These are phyloP conservation scores for Pocillopora meandrina DNA, from an alignment of 92 coral and sea anemone genomes.

Conservation along the genomic window DNA sequence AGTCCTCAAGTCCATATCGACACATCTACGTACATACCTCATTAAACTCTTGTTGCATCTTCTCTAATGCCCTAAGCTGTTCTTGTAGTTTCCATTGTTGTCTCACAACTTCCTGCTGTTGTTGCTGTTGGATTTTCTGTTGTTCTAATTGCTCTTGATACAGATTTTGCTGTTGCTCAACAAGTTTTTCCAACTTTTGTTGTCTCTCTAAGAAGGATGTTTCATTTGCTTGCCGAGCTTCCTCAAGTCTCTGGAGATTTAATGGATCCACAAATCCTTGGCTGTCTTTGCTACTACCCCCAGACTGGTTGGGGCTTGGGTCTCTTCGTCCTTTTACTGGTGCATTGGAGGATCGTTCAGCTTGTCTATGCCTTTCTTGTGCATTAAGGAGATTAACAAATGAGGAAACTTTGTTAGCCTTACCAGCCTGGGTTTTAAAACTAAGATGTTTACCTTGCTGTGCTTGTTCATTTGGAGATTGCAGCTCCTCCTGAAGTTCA, in stretches of 20 bases:
- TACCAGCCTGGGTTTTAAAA: conserved; percentile 25
- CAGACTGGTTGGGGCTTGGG: conserved; percentile 4
- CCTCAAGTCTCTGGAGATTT: conserved; percentile 28
- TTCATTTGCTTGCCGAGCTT: conserved; percentile 49
- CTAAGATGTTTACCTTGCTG: not conserved
- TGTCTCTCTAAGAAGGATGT: conserved; percentile 71
- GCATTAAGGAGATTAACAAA: conserved; percentile 39
- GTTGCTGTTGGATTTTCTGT: conserved; percentile 75
- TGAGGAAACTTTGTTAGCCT: conserved; percentile 31
- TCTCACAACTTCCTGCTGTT: conserved; percentile 61
- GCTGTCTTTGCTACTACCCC: not conserved
- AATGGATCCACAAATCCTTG: conserved; percentile 10
- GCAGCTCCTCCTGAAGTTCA: conserved; percentile 10
- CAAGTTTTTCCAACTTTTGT: conserved; percentile 68
- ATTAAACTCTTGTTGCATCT: conserved; percentile 60
- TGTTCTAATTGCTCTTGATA: conserved; percentile 72
- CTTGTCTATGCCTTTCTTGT: conserved; percentile 29
- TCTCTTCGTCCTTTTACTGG: conserved; percentile 10
- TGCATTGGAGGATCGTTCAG: conserved; percentile 1
- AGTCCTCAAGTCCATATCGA: too few relatives aligned
- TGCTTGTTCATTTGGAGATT: conserved; percentile 6
- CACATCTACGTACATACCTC: conserved; percentile 10
- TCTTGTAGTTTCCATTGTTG: conserved; percentile 74
- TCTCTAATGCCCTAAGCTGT: conserved; percentile 66
- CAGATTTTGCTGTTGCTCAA: conserved; percentile 71